Evolutionary conservation across 2,888 invertebrate genomes (phyloP), one percentile per base, ranked within the genome.

Genomic region (Yponomeuta evonymella): DNA sequence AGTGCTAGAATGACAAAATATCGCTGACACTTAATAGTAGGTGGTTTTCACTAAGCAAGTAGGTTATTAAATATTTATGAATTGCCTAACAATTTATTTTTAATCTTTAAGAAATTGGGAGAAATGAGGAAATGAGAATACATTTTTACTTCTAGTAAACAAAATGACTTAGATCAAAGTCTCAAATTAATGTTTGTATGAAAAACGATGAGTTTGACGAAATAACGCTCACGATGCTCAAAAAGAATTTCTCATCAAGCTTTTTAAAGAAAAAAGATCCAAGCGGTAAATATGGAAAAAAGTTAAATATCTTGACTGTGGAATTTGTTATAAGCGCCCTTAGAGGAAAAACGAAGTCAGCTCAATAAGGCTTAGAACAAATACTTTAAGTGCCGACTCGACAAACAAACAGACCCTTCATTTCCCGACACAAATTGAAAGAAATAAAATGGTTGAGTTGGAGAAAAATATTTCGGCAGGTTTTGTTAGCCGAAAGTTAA

Each of bases 381-480:
- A 83, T 79, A 82, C 78, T 78, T 82, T 78, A 80, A 83, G 79
- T 83, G 79, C 77, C 77, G 73, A 75, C 74, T 77, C 75, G 75
- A 75, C 76, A 79, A 79, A 81, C 78, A 81, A 81, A 81, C 79
- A 81, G 78, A 74, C 75, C 74, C 78, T 82, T 84, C 83, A 85
- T 84, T 84, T 85, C 85, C 83, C 80, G 76, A 76, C 75, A 76
- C 75, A 82, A 81, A 84, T 82, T 81, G 79, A 83, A 83, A 82
- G 79, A 80, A 78, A 70, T 67, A 71, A 70, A 51, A 62, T 23
- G n/a, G 36, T 69, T 69, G 5, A 67, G 51, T 48, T 43, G 30
- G 36, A 29, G 58, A 70, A 70, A 70, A 70, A 70, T 70, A 67
- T 70, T 70, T 70, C 58, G 66, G 70, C 36, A 51, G 33, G 43